These are phyloP conservation scores for pig (Sus scrofa) DNA, from an alignment of 2,113 vertebrate genomes.

Conservation along the genomic window DNA sequence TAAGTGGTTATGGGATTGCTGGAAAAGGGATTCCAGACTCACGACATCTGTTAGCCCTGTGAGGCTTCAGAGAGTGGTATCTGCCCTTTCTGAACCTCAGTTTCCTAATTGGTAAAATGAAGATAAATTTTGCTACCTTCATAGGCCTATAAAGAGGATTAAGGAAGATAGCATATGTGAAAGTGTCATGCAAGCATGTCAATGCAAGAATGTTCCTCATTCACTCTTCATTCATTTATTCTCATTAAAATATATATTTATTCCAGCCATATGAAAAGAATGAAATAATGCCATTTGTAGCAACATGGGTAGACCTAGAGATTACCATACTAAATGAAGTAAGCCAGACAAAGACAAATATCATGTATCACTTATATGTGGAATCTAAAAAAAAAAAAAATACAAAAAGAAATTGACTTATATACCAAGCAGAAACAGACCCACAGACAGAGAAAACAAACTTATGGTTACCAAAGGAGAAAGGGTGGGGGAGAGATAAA, in stretches of 20 bases:
- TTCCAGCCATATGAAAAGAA: too few species aligned
- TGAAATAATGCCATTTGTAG: too few species aligned
- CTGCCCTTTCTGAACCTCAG: neutral
- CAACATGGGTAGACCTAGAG: too few species aligned
- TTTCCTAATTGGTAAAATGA: conserved; percentile 29
- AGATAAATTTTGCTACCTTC: neutral
- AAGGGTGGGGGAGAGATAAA: too few species aligned
- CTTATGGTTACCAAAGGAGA: too few species aligned
- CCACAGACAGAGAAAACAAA: too few species aligned
- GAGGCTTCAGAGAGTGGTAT: neutral
- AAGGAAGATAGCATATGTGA: neutral
- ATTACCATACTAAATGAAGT: too few species aligned
- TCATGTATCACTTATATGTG: too few species aligned
- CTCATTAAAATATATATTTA: neutral
- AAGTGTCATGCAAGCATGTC: neutral
- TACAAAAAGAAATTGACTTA: too few species aligned
- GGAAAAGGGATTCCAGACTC: conserved; percentile 17
- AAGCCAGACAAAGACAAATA: too few species aligned
- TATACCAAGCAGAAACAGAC: too few species aligned
- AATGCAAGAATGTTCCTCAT: neutral
- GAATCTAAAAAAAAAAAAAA: too few species aligned
- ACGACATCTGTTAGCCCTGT: neutral
- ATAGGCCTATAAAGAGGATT: neutral
- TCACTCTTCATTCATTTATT: neutral
- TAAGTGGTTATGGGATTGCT: neutral